Evolutionary conservation across 2,888 invertebrate species (phyloP).

Genomic region (Drosophila infuscata): DNA sequence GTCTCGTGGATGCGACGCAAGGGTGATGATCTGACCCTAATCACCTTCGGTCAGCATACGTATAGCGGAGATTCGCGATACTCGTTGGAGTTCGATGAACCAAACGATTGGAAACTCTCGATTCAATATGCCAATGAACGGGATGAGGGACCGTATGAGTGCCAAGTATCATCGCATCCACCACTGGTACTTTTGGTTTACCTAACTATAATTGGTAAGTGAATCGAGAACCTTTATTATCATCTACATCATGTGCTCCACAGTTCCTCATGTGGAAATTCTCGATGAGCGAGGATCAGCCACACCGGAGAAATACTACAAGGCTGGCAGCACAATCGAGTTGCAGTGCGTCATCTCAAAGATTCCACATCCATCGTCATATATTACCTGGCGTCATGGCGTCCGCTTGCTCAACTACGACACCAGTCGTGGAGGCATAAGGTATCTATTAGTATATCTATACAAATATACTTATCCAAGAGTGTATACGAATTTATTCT

Average conservation of each 20-base stretch:
- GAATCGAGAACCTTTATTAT: background rate
- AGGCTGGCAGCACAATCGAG: slow-evolving; percentile 93
- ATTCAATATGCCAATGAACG: slow-evolving; percentile 90
- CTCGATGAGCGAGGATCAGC: slow-evolving; percentile 92
- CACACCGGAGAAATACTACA: slow-evolving; percentile 92
- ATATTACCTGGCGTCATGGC: slow-evolving; percentile 93
- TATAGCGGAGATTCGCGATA: slow-evolving; percentile 89
- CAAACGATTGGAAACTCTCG: slow-evolving; percentile 91
- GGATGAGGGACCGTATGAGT: slow-evolving; percentile 92
- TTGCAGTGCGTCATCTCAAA: slow-evolving; percentile 92
- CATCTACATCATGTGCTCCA: background rate
- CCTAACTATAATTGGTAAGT: slow-evolving; percentile 90
- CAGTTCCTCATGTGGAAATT: slow-evolving; percentile 93
- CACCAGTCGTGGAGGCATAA: slow-evolving; percentile 92
- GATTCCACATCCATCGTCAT: slow-evolving; percentile 91
- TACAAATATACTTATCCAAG: slow-evolving; percentile 35
- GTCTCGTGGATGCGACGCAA: slow-evolving; percentile 90
- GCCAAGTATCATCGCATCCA: slow-evolving; percentile 92
- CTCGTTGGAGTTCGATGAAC: slow-evolving; percentile 89
- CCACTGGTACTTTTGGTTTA: slow-evolving; percentile 89
- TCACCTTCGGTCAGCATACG: slow-evolving; percentile 89
- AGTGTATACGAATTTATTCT: background rate
- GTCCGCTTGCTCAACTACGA: slow-evolving; percentile 91
- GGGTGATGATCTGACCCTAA: slow-evolving; percentile 88
- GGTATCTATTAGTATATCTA: slow-evolving; percentile 85